These are phyloP conservation scores for Sebastes umbrosus DNA, from an alignment of 2,797 vertebrate genomes.

Conservation along the genomic window DNA sequence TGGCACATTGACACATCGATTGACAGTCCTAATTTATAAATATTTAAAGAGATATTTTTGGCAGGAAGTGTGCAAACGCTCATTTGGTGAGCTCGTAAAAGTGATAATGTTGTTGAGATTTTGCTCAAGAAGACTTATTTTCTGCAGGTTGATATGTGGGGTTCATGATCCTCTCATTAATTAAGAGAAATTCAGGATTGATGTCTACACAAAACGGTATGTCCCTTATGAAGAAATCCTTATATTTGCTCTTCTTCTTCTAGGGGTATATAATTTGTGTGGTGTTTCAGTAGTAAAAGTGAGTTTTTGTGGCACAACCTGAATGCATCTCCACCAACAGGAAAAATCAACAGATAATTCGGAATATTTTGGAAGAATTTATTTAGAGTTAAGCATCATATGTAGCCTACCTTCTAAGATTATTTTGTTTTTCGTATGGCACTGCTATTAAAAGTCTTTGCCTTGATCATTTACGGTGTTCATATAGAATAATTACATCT, in stretches of 20 bases:
- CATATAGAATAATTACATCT: background rate
- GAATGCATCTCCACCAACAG: background rate
- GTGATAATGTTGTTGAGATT: background rate
- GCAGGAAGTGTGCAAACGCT: fast-evolving
- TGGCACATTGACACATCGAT: no score
- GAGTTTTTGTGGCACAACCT: background rate
- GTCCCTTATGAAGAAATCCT: background rate
- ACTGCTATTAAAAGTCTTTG: background rate
- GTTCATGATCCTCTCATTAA: background rate
- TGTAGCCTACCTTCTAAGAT: background rate
- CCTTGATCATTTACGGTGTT: background rate
- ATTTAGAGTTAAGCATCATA: background rate
- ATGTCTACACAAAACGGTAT: background rate
- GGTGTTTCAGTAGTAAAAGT: background rate
- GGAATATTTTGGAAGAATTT: background rate
- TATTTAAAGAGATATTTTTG: background rate
- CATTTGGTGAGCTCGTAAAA: background rate
- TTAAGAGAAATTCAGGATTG: background rate
- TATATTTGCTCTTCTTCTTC: background rate
- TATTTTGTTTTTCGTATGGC: background rate
- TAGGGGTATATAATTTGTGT: background rate
- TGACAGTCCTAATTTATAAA: no score
- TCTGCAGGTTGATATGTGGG: background rate
- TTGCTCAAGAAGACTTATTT: background rate
- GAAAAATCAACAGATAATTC: background rate